Evolutionary conservation across 2,797 vertebrate genomes (phyloP).

Genomic region (Coracias cyanogaster): DNA sequence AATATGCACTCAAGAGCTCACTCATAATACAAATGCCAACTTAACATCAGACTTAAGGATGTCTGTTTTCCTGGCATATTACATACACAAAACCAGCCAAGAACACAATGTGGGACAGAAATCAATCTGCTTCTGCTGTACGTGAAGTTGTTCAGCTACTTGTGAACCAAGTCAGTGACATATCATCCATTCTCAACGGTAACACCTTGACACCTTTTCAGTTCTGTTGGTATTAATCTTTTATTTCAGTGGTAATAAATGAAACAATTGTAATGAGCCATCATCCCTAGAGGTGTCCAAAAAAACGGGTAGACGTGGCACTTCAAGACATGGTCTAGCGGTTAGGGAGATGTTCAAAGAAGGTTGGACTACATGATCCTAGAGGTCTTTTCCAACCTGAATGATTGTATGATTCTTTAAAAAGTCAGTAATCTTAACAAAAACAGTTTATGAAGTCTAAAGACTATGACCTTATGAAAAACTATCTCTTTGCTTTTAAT

Average conservation of each 20-base stretch:
- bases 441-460: neutral
- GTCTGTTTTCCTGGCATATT: neutral
- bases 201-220: neutral
- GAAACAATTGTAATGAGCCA: neutral
- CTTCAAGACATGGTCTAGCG: too few relatives aligned
- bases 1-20: neutral
- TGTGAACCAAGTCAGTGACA: neutral
- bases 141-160: neutral
- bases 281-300: too few relatives aligned
- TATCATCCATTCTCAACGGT: fast-evolving
- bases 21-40: neutral
- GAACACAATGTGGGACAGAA: neutral
- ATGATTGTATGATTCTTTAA: neutral
- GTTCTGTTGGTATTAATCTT: neutral
- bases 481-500: neutral
- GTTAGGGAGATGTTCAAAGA: too few relatives aligned
- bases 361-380: too few relatives aligned
- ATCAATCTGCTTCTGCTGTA: neutral
- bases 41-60: neutral
- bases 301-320: too few relatives aligned
- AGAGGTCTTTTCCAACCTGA: too few relatives aligned
- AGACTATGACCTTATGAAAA: neutral
- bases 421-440: neutral
- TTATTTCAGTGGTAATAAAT: neutral
- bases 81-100: neutral